Percentiles rank a stretch among this genome's conserved stretches.
Evolutionary conservation across 2,888 invertebrate species (phyloP).

Genomic region (Punctoribates punctum): DNA sequence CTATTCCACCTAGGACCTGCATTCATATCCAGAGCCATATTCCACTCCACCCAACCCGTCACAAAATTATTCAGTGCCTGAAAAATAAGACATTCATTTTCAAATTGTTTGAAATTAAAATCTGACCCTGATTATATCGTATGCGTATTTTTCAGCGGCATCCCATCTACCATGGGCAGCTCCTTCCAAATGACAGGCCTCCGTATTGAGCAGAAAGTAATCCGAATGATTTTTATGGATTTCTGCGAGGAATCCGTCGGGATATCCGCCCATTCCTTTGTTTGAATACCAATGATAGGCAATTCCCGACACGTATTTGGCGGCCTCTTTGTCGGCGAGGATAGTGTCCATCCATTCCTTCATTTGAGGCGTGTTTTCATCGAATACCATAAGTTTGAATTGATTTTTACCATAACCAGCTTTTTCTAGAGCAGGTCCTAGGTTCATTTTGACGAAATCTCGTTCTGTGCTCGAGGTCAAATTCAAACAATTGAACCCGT

Average conservation of each 20-base stretch:
- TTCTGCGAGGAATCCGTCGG: constrained; percentile 56
- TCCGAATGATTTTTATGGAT: constrained; percentile 59
- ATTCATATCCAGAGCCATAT: constrained; percentile 66
- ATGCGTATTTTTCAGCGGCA: constrained; percentile 65
- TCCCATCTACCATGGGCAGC: constrained; percentile 64
- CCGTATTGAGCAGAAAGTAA: constrained; percentile 72
- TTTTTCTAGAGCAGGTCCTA: constrained; percentile 68
- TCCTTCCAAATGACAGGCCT: constrained; percentile 63
- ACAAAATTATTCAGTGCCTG: constrained; percentile 56
- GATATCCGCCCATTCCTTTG: neutral
- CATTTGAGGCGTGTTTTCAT: constrained; percentile 58
- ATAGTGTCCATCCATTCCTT: constrained; percentile 27
- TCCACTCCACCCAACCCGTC: constrained; percentile 90
- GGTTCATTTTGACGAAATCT: constrained; percentile 66
- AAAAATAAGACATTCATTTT: neutral
- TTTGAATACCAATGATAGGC: constrained; percentile 75
- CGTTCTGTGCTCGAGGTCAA: constrained; percentile 55
- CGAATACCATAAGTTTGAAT: constrained; percentile 67
- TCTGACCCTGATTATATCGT: constrained; percentile 63
- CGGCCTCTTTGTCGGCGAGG: constrained; percentile 50
- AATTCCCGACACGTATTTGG: constrained; percentile 64
- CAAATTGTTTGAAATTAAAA: neutral
- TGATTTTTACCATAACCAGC: constrained; percentile 56
- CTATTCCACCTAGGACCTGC: constrained; percentile 79
- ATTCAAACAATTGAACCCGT: constrained; percentile 43